phyloP scores from a whole-genome alignment of 2,797 vertebrate species.

The Lacerta bilineata region DNA sequence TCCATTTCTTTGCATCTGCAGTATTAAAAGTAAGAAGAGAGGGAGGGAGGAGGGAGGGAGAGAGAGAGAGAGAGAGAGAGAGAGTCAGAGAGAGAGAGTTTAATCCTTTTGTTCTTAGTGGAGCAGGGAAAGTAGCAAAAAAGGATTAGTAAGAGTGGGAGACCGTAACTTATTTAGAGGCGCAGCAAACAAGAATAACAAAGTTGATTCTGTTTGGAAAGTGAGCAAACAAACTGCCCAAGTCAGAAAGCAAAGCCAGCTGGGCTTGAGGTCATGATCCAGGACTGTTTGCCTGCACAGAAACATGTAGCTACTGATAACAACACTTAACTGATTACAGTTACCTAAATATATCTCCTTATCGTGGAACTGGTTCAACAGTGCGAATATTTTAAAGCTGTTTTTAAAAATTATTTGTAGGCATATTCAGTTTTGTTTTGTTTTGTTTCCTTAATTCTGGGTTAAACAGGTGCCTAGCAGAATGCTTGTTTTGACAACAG shows the following conservation, averaged over 20 bases:
- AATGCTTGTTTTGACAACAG: constrained; percentile 50
- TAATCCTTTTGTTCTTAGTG: background rate
- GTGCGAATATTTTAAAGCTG: constrained; percentile 13
- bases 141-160: constrained; percentile 31
- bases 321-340: constrained; percentile 22
- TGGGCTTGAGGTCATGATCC: constrained; percentile 46
- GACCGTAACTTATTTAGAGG: background rate
- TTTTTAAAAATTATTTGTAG: background rate
- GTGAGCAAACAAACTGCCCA: constrained; percentile 44
- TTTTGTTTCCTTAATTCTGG: constrained; percentile 43
- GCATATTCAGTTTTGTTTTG: constrained; percentile 36
- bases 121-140: constrained; percentile 5
- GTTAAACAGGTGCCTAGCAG: constrained; percentile 52
- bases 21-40: constrained; percentile 24
- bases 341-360: constrained; percentile 32
- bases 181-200: constrained; percentile 17
- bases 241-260: constrained; percentile 4
- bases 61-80: too few species aligned
- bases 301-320: constrained; percentile 38
- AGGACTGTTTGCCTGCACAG: constrained; percentile 42
- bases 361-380: background rate
- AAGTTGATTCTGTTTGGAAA: constrained; percentile 56
- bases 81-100: too few species aligned
- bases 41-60: too few species aligned
- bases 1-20: constrained; percentile 43